Percentiles rank a stretch among this genome's conserved stretches.
phyloP scores from a whole-genome alignment of 2,888 invertebrate species.

The Nowickia ferox region DNA sequence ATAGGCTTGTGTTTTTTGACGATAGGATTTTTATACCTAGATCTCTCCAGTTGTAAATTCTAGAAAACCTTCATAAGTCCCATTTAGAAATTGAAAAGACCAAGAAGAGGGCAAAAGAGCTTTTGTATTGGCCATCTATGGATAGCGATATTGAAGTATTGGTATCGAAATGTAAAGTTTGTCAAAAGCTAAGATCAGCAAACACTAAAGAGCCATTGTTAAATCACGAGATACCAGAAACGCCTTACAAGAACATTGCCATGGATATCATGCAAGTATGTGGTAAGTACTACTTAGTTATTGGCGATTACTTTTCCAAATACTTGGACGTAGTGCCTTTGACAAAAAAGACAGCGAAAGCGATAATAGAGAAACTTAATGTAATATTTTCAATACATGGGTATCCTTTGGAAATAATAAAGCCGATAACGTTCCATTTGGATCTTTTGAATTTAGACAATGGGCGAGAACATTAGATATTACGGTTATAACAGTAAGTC shows the following conservation, averaged over 20 bases:
- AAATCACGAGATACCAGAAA: no score
- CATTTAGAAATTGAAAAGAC: constrained; percentile 75
- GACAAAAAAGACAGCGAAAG: no score
- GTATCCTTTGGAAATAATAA: constrained; percentile 48
- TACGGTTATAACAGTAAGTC: constrained; percentile 44
- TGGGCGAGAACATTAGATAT: constrained; percentile 50
- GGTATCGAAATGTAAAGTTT: constrained; percentile 61
- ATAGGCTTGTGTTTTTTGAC: constrained; percentile 63
- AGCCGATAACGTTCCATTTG: constrained; percentile 59
- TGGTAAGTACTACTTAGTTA: no score
- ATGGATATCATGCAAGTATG: no score
- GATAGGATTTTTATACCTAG: constrained; percentile 63
- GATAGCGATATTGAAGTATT: constrained; percentile 71
- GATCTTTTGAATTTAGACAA: constrained; percentile 45
- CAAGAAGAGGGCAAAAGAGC: constrained; percentile 72
- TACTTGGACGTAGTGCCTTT: no score
- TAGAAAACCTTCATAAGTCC: constrained; percentile 73
- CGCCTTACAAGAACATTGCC: no score
- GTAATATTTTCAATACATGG: constrained; percentile 40
- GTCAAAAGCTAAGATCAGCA: constrained; percentile 52
- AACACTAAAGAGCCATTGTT: no score
- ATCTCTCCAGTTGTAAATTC: constrained; percentile 61
- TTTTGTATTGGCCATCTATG: constrained; percentile 74
- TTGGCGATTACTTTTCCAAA: no score
- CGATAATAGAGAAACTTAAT: no score